Evolutionary conservation across 2,113 vertebrate species (phyloP), one percentile per base, ranked within the genome.

Genomic region (Mastomys coucha): DNA sequence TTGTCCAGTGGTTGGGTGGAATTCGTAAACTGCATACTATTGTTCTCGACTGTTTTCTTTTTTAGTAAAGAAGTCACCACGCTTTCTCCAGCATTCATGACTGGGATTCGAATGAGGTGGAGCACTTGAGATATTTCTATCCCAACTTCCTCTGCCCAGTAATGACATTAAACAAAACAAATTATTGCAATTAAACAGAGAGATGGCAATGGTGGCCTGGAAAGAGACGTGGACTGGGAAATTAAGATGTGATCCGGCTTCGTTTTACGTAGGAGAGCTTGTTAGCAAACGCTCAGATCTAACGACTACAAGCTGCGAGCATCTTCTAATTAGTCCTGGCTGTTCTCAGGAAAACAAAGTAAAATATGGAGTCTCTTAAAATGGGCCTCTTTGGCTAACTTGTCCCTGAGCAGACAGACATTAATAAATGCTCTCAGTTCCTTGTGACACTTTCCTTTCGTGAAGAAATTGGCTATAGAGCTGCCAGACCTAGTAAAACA

Each of bases 11-110:
- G 98, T 98, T 98, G 97, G 65, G 97, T 98, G 98, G 99, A 99
- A 99, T 99, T 98, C 98, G 98, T 98, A 98, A 98, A 99, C 98
- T 98, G 97, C 97, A 98, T 98, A 98, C 98, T 98, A 98, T 98
- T 98, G 97, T 98, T 98, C 98, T 98, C 98, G 98, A 98, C 96
- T 97, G 98, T 98, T 98, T 98, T 98, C 97, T 97, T 98, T 98
- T 96, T 98, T 96, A 98, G 98, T 97, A 97, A 97, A 98, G 95
- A 96, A 98, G 97, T 86, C 98, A 98, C 97, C 98, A 98, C 97
- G 94, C 98, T 98, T 98, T 96, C 97, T 98, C 96, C 96, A 97
- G 97, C 86, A 86, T 98, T 98, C 98, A 97, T 93, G 98, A 97
- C 39, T n/a, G 96, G 4, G 28, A 96, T 97, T 97, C 89, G 95